Base-by-base conservation (phyloP, 2,113 vertebrate genomes). In the Labeo rohita region DNA sequence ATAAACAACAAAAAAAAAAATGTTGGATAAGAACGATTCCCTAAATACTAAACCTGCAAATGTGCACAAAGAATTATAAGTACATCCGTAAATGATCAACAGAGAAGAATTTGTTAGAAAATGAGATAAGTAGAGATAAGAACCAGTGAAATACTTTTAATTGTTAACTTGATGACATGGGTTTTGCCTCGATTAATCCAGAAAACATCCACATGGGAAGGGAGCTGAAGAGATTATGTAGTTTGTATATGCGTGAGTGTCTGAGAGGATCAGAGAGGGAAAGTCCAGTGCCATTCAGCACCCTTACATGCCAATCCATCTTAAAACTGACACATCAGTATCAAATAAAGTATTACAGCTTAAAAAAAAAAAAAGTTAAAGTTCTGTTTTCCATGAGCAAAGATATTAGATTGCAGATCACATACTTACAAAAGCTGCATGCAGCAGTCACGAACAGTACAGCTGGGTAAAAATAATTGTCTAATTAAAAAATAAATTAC, bases 141-240 rank as follows among this genome's bases (percentile, higher is more conserved):
- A 72, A 18, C n/a, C 59, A 28, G 6, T n/a, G 36, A 21, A 47
- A 28, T 47, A 82, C 15, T 8, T 23, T 28, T 66, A 59, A 80
- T 23, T 76, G 80, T 79, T 50, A 86, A 77, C 80, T 84, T 81
- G 75, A 18, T 39, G 59, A 56, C 23, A 76, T 85, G 83, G 78
- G n/a, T 70, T 89, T 87, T 78, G 68, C 36, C n/a, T 75, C 39
- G 61, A 70, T 89, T 81, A 72, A 87, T 80, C 73, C 80, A 50
- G 47, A 21, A 79, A 80, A 77, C 34, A 79, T 80, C 47, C 39
- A 75, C 16, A 50, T 21, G n/a, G 8, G 61, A 45, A 45, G 56
- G 8, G 43, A 16, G 59, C 34, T 50, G 28, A 73, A 84, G 61
- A 75, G 83, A 81, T 74, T 72, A 72, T 45, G 34, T 50, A 73